phyloP scores from a whole-genome alignment of 2,888 invertebrate genomes.

The Fragum whitleyi region DNA sequence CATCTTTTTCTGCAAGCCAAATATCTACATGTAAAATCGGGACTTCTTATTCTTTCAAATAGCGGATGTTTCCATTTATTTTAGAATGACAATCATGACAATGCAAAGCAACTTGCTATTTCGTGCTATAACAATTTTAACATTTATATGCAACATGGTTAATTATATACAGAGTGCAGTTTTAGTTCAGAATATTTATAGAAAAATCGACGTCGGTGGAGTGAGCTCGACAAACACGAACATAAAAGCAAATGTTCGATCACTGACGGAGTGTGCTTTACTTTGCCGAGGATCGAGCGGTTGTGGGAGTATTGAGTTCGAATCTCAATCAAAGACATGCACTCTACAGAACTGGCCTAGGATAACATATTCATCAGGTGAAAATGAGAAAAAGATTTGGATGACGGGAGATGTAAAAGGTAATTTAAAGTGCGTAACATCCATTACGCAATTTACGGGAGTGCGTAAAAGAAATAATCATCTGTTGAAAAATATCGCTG shows the following conservation, averaged over 20 bases:
- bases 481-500: too few relatives aligned
- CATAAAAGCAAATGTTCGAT: not conserved
- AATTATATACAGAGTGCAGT: not conserved
- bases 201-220: not conserved
- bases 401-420: not conserved
- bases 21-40: too few relatives aligned
- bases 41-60: too few relatives aligned
- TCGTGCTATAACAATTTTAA: not conserved
- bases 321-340: not conserved
- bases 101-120: not conserved
- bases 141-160: not conserved
- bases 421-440: not conserved
- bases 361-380: not conserved
- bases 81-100: too few relatives aligned
- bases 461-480: too few relatives aligned
- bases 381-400: not conserved
- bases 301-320: not conserved
- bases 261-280: conserved; percentile 5
- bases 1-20: too few relatives aligned
- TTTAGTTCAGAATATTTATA: conserved; percentile 6
- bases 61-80: too few relatives aligned
- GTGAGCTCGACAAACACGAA: not conserved
- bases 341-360: not conserved
- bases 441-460: not conserved
- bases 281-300: not conserved